Percentiles rank a stretch among this genome's conserved stretches.
phyloP scores from a whole-genome alignment of 2,888 invertebrate genomes.

The Heliconius ismenius region DNA sequence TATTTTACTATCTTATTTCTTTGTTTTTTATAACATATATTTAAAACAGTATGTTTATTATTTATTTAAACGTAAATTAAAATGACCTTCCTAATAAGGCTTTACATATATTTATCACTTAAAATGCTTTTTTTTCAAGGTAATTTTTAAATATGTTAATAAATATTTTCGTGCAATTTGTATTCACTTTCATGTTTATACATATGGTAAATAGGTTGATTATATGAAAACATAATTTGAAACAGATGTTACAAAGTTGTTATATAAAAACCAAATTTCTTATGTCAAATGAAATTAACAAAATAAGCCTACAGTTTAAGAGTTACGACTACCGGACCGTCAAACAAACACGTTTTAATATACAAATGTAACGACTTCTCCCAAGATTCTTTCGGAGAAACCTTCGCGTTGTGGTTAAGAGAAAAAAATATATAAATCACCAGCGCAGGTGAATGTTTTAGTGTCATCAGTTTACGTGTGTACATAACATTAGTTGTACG shows the following conservation, averaged over 20 bases:
- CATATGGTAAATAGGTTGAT: too few relatives aligned
- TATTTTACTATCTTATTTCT: background rate
- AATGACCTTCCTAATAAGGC: background rate
- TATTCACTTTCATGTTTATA: background rate
- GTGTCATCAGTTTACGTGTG: constrained; percentile 22
- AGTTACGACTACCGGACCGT: background rate
- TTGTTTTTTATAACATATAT: background rate
- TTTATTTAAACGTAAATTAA: background rate
- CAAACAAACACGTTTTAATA: background rate
- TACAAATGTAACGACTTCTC: background rate
- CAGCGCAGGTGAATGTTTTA: constrained; percentile 18
- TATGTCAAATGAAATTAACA: background rate
- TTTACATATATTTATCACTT: background rate
- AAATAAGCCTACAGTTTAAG: background rate
- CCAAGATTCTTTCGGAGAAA: constrained; percentile 21
- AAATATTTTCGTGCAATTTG: background rate
- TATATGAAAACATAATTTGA: too few relatives aligned
- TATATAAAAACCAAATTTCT: too few relatives aligned
- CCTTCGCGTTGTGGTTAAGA: background rate
- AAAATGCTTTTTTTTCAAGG: background rate
- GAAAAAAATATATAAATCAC: constrained; percentile 15
- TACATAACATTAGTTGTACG: background rate
- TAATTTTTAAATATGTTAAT: background rate
- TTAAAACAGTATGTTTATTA: background rate
- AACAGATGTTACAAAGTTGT: too few relatives aligned